Conservation (phyloP, 2,797 vertebrate genomes). For the Momotus momota region DNA sequence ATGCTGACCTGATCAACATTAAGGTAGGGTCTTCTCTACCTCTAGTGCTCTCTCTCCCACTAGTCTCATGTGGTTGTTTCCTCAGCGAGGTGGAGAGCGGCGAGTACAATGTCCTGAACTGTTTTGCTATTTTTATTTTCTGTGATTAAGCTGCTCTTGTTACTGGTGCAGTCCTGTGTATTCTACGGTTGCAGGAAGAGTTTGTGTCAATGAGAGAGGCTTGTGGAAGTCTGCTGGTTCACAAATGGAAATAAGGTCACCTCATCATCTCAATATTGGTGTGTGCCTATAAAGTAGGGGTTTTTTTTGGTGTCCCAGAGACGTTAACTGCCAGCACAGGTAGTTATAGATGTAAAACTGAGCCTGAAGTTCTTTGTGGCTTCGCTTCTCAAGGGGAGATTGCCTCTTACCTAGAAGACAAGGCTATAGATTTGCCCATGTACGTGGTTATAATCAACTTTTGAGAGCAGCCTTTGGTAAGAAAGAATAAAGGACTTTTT, state of each 20-base stretch:
- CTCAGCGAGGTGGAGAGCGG: neutral
- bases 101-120: neutral
- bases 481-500: neutral
- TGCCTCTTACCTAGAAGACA: too few relatives aligned
- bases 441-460: neutral
- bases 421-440: too few relatives aligned
- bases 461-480: neutral
- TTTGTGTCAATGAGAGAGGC: neutral
- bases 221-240: neutral
- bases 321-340: rapidly evolving
- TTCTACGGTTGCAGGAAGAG: neutral
- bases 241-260: neutral
- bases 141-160: neutral
- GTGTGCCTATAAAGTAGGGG: neutral
- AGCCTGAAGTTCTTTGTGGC: neutral
- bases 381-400: neutral
- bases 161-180: rapidly evolving
- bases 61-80: rapidly evolving
- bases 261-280: neutral
- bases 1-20: neutral
- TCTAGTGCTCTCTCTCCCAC: neutral
- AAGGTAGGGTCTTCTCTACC: rapidly evolving
- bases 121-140: neutral
- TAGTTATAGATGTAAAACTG: neutral
- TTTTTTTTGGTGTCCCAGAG: neutral